Evolutionary conservation across 2,797 vertebrate genomes (phyloP), one percentile per base, ranked within the genome.

Genomic region (Phrynocephalus forsythii): DNA sequence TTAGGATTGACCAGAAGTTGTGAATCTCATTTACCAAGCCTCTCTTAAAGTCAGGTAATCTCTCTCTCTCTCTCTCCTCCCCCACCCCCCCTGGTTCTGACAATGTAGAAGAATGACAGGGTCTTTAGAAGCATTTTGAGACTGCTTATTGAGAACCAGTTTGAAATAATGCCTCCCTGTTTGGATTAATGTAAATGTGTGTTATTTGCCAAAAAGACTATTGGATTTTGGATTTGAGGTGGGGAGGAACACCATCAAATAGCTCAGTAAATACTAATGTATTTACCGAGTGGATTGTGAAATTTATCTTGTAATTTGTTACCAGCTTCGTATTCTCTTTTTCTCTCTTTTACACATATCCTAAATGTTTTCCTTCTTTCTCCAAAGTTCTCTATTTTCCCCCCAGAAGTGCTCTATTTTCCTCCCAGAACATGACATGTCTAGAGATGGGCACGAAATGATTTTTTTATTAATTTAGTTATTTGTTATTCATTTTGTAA

Each of bases 251-350:
- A 1, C 60, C 93, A 11, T 11, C 38, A 20, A 67, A 52, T 30
- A 94, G 88, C 95, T 95, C 81, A 78, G 92, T 92, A 96, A 94
- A 95, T 94, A 95, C 93, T 94, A 94, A 92, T 93, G 88, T 86
- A 94, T 93, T 90, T 92, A 92, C 91, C 60, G 83, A 95, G 93
- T 93, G 92, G 92, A 94, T 93, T 91, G 94, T 92, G 92, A 93
- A 94, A 95, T 93, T 94, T 95, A 93, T 92, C 93, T 92, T 91
- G 91, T 91, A 93, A 94, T 94, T 93, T 95, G 91, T 94, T 93
- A 82, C 91, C 93, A 26, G 88, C 86, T 92, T 92, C 92, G 94
- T 71, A 56, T 93, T 94, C 84, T 91, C 87, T 93, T 95, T 94
- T 93, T 87, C 84, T 91, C 82, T 93, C 89, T 63, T 63, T 63